Evolutionary conservation across 2,113 vertebrate genomes (phyloP), one percentile per base, ranked within the genome.

Genomic region (Catharus minimus): DNA sequence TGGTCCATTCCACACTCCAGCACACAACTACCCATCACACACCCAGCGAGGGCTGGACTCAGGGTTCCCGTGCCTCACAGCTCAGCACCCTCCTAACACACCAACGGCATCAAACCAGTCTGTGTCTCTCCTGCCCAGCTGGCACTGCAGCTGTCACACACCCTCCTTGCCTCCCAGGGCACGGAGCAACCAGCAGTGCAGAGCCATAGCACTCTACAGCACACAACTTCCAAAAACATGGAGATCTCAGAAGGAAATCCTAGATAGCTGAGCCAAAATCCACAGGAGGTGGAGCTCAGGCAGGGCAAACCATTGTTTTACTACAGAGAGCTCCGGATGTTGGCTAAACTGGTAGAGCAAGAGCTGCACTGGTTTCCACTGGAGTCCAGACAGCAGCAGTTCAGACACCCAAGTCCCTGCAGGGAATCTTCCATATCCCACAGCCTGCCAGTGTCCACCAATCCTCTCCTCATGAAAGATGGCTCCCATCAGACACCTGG

Each of bases 31-130:
- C 11, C 22, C 67, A 18, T 3, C 32, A n/a, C 22, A 49, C 21
- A 33, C 13, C 5, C 27, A 56, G 50, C 0, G 0, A 33, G 46
- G 32, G 52, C 43, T 41, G 18, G 27, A 14, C 10, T 3, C 5
- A 2, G 41, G 52, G 69, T 2, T 24, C 28, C 0, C 3, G 53
- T 57, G 11, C n/a, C 65, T 38, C 7, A 1, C 14, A 27, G 46
- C 15, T 50, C 66, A 41, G 65, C 41, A 30, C 5, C 5, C 32
- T 55, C 55, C 49, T 15, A 22, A 52, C 24, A 8, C 68, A 69
- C 7, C 2, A 1, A 46, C 0, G 0, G 47, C 27, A 55, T 5
- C 33, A 21, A 24, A 69, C 8, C 26, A 9, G 38, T 28, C n/a
- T 0, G 0, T 65, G 28, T 23, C 21, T 13, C 36, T 53, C 27